Base-by-base conservation (phyloP, 2,888 invertebrate species). In the Rhorus exstirpatorius region DNA sequence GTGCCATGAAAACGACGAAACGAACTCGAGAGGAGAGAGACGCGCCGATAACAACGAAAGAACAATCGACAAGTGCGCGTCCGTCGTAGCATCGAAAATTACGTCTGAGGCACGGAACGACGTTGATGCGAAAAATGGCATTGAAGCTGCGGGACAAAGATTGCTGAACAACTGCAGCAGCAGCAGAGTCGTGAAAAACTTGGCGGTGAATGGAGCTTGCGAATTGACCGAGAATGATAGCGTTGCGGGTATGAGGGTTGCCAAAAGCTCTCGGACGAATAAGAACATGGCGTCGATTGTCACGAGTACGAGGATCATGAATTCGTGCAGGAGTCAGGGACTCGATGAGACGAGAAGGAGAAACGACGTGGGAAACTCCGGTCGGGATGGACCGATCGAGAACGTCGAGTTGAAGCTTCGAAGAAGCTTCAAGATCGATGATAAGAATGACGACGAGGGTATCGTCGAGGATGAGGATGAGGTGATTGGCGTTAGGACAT, bases 221-320 rank as follows among this genome's bases (percentile, higher is more conserved):
- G 90, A 92, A 89, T 90, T 91, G 83, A 87, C 88, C 86, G 88
- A 88, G 83, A 87, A 88, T 86, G 91, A 92, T 93, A 92, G 93
- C 88, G 89, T 88, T 91, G 92, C 87, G 89, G 92, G 91, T 89
- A 86, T 93, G 93, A 92, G 92, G 92, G 92, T 93, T 92, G 93
- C 93, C 88, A 84, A 85, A 90, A 92, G 86, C 84, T 90, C 92
- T 91, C 92, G 92, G 92, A 91, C 89, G 72, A 87, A 81, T 53
- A 77, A 19, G 24, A 71, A 61, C 60, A 46, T 21, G 58, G 31
- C 31, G 44, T 58, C 58, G 41, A 44, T 17, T 44, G 51, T 14
- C 51, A 60, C 24, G 44, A 41, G 21, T 44, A 24, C 44, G 8
- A 51, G 12, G 19, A 68, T n/a, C n/a, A 72, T 38, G 67, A 68